Conservation (phyloP, 2,113 vertebrate genomes). For the Eclectus roratus region DNA sequence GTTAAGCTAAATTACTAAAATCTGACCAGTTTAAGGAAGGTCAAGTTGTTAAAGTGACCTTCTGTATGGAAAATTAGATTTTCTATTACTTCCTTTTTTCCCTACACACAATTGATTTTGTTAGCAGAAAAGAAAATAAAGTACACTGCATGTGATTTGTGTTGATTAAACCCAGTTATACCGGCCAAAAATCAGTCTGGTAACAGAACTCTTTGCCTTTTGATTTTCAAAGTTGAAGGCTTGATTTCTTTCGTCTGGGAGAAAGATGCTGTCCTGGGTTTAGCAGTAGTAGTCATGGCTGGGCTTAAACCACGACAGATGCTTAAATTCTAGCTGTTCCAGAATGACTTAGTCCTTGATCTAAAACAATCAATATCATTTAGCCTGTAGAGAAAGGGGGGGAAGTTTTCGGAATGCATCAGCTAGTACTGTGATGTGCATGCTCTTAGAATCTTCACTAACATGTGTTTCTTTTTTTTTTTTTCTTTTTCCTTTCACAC, state of each 20-base stretch:
- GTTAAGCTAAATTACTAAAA: neutral
- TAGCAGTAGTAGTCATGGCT: no score
- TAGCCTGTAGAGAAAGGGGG: neutral
- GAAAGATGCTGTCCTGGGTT: neutral
- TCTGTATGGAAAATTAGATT: neutral
- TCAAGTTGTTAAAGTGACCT: neutral
- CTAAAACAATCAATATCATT: neutral
- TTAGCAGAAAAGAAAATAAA: neutral
- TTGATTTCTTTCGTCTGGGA: neutral
- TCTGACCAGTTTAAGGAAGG: neutral
- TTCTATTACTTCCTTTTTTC: neutral
- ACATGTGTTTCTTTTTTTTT: neutral
- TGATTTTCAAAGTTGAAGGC: neutral
- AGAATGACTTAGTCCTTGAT: neutral
- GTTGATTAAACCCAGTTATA: neutral
- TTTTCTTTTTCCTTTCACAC: neutral
- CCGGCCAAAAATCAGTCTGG: neutral
- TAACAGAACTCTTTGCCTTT: neutral
- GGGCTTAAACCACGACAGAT: neutral
- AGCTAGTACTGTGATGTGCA: neutral
- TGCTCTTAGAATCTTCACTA: neutral
- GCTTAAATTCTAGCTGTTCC: neutral
- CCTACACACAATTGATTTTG: neutral
- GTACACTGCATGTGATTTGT: neutral
- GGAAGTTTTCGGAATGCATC: neutral